These are phyloP conservation scores for Platichthys flesus DNA, from an alignment of 2,113 vertebrate species.

Conservation along the genomic window DNA sequence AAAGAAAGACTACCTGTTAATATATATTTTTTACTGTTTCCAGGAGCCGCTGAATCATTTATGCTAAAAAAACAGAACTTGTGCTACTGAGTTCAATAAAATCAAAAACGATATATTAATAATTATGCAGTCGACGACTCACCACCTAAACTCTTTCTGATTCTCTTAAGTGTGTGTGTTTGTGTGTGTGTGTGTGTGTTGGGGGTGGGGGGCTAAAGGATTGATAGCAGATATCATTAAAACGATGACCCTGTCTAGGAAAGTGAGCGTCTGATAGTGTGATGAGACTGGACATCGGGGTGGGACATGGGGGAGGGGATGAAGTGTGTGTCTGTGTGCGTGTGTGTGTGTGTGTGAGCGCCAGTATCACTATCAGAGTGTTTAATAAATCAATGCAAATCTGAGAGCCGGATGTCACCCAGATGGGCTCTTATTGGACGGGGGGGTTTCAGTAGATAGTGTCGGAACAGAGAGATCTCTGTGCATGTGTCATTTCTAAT, in stretches of 20 bases:
- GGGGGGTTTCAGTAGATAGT: slow-evolving; percentile 10
- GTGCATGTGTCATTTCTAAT: slow-evolving; percentile 69
- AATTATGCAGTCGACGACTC: neutral
- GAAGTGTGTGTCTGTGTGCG: neutral
- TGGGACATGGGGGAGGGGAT: slow-evolving; percentile 19
- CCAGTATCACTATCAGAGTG: slow-evolving; percentile 54
- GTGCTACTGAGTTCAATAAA: neutral
- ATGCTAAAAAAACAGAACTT: neutral
- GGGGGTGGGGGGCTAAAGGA: slow-evolving; percentile 17
- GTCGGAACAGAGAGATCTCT: slow-evolving; percentile 20
- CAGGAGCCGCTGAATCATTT: neutral
- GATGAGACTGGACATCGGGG: slow-evolving; percentile 36
- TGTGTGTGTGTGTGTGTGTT: neutral
- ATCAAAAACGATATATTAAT: slow-evolving; percentile 8
- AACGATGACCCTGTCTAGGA: slow-evolving; percentile 63
- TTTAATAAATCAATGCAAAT: slow-evolving; percentile 75
- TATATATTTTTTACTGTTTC: neutral
- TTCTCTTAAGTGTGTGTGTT: neutral
- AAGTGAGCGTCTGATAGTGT: slow-evolving; percentile 47
- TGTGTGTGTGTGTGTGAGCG: neutral
- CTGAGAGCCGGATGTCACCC: slow-evolving; percentile 59
- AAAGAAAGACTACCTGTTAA: neutral
- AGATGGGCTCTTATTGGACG: slow-evolving; percentile 47
- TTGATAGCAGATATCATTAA: slow-evolving; percentile 70
- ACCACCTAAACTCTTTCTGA: neutral